These are phyloP conservation scores for Bujurquina vittata DNA, from an alignment of 2,113 vertebrate species.

Conservation along the genomic window DNA sequence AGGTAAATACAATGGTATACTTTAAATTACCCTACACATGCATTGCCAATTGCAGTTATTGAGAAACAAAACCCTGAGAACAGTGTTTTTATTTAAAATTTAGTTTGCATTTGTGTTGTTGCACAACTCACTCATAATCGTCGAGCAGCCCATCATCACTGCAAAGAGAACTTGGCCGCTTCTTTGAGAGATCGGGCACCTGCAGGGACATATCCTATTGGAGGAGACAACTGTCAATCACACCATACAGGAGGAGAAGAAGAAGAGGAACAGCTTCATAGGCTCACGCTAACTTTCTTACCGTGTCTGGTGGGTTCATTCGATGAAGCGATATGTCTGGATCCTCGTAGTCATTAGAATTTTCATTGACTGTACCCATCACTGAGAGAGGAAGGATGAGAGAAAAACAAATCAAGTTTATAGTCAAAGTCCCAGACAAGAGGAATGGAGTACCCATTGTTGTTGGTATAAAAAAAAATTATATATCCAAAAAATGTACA, in stretches of 20 bases:
- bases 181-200: constrained; percentile 38
- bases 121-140: constrained; percentile 72
- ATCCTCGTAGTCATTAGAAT: constrained; percentile 75
- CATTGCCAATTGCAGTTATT: not conserved
- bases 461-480: too few relatives aligned
- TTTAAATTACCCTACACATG: not conserved
- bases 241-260: not conserved
- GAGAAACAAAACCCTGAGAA: not conserved
- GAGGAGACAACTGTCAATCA: constrained; percentile 38
- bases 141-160: constrained; percentile 80
- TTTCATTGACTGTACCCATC: constrained; percentile 42
- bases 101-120: not conserved
- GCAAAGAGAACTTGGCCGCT: constrained; percentile 61
- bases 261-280: not conserved
- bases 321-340: constrained; percentile 30
- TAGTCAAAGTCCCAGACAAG: not conserved
- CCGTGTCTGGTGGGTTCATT: constrained; percentile 64
- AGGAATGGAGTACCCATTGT: too few relatives aligned
- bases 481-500: too few relatives aligned
- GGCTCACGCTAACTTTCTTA: constrained; percentile 17
- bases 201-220: constrained; percentile 68
- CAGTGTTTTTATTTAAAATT: not conserved
- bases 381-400: constrained; percentile 5
- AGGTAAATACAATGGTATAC: not conserved
- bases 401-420: not conserved